Evolutionary conservation across 1,140 invertebrate genomes (phyloP).

Genomic region (Ostrea edulis): DNA sequence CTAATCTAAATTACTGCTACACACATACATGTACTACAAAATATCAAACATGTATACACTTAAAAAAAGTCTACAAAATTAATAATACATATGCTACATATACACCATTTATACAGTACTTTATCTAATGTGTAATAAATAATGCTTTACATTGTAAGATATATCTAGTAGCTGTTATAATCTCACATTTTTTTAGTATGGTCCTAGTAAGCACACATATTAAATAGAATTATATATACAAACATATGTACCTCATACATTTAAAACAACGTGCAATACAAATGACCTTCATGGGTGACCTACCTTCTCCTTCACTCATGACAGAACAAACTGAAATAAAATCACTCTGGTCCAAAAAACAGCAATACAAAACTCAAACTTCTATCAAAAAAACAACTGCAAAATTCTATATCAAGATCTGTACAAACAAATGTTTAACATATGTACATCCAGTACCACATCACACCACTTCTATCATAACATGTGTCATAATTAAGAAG

Average conservation of each 20-base stretch:
- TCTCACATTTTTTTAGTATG: conserved; percentile 3
- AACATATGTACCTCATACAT: not conserved
- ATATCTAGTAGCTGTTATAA: not conserved
- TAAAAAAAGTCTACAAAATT: no score
- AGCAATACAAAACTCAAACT: not conserved
- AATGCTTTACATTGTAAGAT: no score
- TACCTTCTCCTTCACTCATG: conserved; percentile 3
- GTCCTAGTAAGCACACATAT: not conserved
- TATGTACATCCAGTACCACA: not conserved
- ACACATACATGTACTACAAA: no score
- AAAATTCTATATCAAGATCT: not conserved
- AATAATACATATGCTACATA: no score
- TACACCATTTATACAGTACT: no score
- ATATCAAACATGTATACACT: no score
- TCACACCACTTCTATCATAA: not conserved
- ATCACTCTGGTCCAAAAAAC: not conserved
- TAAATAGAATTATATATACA: not conserved
- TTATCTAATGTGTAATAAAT: no score
- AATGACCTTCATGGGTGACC: not conserved
- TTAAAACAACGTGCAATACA: conserved; percentile 1
- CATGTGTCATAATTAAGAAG: no score
- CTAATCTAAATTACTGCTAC: no score
- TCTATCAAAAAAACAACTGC: not conserved
- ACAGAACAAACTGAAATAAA: conserved; percentile 10
- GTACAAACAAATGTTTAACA: no score